phyloP scores from a whole-genome alignment of 2,113 vertebrate genomes.

The Acrocephalus kingi region DNA sequence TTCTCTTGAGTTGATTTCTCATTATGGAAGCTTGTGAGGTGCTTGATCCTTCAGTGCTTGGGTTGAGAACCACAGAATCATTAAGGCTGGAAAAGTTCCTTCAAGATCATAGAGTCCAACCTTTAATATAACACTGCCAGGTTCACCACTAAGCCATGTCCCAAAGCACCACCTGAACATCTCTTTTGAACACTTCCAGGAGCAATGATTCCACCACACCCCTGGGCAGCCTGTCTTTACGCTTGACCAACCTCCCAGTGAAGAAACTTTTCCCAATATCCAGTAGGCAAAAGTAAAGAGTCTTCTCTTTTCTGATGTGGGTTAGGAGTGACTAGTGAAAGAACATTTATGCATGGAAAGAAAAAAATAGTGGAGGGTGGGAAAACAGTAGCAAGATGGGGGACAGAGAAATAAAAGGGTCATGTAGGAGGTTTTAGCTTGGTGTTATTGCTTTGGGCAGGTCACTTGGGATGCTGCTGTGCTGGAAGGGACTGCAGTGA shows the following conservation, averaged over 20 bases:
- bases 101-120: not conserved
- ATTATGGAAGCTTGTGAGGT: not conserved
- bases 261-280: not conserved
- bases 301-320: not conserved
- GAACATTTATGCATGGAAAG: not conserved
- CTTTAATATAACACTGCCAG: not conserved
- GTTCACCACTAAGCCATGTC: not conserved
- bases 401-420: not conserved
- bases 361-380: fast-evolving
- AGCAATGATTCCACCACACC: not conserved
- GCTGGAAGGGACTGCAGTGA: not conserved
- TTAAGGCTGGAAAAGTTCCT: not conserved
- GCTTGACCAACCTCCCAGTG: not conserved
- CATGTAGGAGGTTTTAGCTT: not conserved
- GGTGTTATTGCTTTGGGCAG: not conserved
- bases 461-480: not conserved
- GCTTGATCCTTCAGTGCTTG: not conserved
- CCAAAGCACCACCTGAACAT: not conserved
- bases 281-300: not conserved
- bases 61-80: not conserved
- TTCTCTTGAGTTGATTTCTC: not conserved
- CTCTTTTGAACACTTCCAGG: not conserved
- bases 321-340: not conserved
- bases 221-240: not conserved
- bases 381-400: not conserved